Evolutionary conservation across 1,140 invertebrate genomes (phyloP), one percentile per base, ranked within the genome.

Genomic region (Hormaphis cornu): DNA sequence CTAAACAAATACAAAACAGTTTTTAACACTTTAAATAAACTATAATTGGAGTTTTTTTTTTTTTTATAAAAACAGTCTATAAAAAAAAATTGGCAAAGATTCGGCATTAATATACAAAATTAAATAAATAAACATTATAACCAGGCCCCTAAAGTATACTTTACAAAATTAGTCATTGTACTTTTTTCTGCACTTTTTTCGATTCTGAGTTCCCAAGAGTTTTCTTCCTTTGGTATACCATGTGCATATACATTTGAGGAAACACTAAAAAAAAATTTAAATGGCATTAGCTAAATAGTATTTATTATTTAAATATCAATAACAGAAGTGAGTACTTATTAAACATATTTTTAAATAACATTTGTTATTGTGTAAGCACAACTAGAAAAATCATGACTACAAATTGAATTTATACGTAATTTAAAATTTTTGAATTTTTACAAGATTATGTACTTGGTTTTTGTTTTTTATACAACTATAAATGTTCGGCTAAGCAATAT

Each of bases 221-320:
- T 80, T 96, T 97, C 73, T 81, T 87, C 70, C 94, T 84, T 80
- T 95, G 91, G 14, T 81, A 78, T 75, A 95, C 83, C 92, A 93
- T 95, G 75, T 92, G 89, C 22, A 87, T 76, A 78, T 88, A 95
- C 46, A 93, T 80, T 73, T 86, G 83, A 16, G 90, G 92, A 77
- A 94, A 95, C 16, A 90, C 88, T 89, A 76, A 59, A 83, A 80
- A 74, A 75, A 44, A 73, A 71, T n/a, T n/a, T n/a, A n/a, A n/a
- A n/a, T n/a, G n/a, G n/a, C n/a, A n/a, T n/a, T n/a, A n/a, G n/a
- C n/a, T n/a, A n/a, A n/a, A n/a, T n/a, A n/a, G n/a, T n/a, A n/a
- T n/a, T n/a, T n/a, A n/a, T n/a, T n/a, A n/a, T n/a, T n/a, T n/a
- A n/a, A n/a, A n/a, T n/a, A n/a, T n/a, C n/a, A n/a, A n/a, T n/a